These are phyloP conservation scores for Chloropsis cyanopogon DNA, from an alignment of 2,113 vertebrate genomes.

Conservation along the genomic window DNA sequence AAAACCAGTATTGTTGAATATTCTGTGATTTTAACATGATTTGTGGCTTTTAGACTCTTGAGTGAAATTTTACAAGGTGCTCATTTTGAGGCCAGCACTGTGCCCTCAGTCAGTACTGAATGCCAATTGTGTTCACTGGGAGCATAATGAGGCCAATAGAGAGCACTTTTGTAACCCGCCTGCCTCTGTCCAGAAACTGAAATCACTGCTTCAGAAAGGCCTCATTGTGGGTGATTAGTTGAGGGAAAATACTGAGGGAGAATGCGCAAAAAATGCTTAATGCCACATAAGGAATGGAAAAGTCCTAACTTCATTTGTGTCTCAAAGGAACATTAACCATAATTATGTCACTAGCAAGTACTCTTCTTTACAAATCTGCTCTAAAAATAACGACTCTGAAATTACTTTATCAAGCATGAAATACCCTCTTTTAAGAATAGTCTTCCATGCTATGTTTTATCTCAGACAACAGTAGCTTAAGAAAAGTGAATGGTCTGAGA, in stretches of 20 bases:
- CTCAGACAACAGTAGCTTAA: neutral
- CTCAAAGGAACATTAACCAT: neutral
- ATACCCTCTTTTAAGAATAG: neutral
- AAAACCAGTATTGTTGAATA: neutral
- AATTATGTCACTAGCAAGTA: neutral
- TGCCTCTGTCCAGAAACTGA: neutral
- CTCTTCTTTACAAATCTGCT: neutral
- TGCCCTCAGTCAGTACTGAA: neutral
- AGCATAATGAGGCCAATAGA: neutral
- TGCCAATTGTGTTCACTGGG: neutral
- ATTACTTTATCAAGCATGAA: neutral
- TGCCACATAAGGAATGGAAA: neutral
- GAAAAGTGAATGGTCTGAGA: neutral
- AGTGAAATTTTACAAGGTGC: constrained; percentile 1
- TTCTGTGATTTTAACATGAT: neutral
- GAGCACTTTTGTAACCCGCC: neutral
- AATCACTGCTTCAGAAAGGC: constrained; percentile 3
- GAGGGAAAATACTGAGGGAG: neutral
- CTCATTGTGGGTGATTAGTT: neutral
- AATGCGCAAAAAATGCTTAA: neutral
- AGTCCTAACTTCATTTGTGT: neutral
- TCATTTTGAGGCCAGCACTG: neutral
- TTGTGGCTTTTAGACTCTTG: neutral
- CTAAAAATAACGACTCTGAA: neutral
- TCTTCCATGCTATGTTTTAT: neutral